phyloP scores from a whole-genome alignment of 2,888 invertebrate genomes.

The Hedya salicella region DNA sequence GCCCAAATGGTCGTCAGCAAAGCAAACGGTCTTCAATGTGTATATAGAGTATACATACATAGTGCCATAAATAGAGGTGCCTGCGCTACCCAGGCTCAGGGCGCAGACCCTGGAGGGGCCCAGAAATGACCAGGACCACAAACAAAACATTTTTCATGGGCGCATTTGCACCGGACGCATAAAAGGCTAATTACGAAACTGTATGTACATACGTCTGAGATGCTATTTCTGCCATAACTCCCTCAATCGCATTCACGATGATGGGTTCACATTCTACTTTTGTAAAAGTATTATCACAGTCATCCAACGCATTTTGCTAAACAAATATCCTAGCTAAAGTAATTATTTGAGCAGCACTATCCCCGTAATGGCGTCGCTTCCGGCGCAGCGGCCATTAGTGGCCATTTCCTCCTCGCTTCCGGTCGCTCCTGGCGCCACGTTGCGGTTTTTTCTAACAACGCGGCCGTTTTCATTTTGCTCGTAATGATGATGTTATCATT shows the following conservation, averaged over 20 bases:
- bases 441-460: conserved; percentile 50
- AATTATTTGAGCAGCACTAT: conserved; percentile 82
- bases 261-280: not conserved
- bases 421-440: conserved; percentile 62
- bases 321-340: conserved; percentile 55
- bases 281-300: not conserved
- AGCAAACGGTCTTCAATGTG: too few species aligned
- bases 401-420: conserved; percentile 81
- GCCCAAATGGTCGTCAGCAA: too few species aligned
- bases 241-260: not conserved
- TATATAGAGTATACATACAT: too few species aligned
- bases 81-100: too few species aligned
- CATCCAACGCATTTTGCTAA: conserved; percentile 41
- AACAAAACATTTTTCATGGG: too few species aligned
- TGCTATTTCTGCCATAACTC: too few species aligned
- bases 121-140: too few species aligned
- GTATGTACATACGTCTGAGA: too few species aligned
- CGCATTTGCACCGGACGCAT: too few species aligned
- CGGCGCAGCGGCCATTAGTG: conserved; percentile 80
- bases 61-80: too few species aligned
- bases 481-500: conserved; percentile 55
- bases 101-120: too few species aligned
- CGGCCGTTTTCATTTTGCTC: conserved; percentile 42
- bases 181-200: too few species aligned
- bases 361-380: conserved; percentile 78